Conservation (phyloP, 2,113 vertebrate species). For the Tyrannus savana region DNA sequence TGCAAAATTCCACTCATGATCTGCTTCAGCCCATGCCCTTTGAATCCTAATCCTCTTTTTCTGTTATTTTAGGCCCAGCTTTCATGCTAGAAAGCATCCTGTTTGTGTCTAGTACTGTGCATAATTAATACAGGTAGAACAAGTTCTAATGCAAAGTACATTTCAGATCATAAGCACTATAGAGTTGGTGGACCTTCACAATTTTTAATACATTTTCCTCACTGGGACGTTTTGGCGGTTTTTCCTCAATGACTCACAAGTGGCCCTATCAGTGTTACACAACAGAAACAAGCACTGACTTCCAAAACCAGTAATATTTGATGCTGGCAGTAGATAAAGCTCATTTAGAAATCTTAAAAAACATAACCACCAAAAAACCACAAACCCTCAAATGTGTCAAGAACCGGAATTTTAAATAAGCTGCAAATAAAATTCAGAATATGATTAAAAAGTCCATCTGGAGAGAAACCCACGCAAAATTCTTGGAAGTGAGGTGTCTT, state of each 20-base stretch:
- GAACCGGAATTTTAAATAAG: background rate
- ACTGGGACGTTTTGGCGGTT: background rate
- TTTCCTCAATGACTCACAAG: background rate
- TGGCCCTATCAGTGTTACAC: background rate
- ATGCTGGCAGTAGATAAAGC: background rate
- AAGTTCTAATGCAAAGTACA: background rate
- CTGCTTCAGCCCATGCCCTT: background rate
- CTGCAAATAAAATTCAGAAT: background rate
- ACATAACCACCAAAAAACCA: background rate
- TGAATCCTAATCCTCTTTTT: constrained; percentile 1
- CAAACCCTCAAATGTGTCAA: background rate
- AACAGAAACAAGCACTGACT: background rate
- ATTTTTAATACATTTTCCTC: background rate
- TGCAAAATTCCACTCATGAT: background rate
- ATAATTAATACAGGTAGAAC: constrained; percentile 28
- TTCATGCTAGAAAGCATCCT: constrained; percentile 3
- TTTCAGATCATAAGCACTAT: background rate
- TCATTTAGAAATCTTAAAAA: background rate
- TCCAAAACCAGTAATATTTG: background rate
- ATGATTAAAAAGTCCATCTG: background rate
- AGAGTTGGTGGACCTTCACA: background rate
- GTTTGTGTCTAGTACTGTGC: background rate
- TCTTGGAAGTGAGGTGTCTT: background rate
- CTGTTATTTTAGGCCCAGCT: constrained; percentile 6
- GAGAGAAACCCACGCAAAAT: background rate